These are phyloP conservation scores for Staurois parvus DNA, from an alignment of 2,797 vertebrate genomes.

Conservation along the genomic window DNA sequence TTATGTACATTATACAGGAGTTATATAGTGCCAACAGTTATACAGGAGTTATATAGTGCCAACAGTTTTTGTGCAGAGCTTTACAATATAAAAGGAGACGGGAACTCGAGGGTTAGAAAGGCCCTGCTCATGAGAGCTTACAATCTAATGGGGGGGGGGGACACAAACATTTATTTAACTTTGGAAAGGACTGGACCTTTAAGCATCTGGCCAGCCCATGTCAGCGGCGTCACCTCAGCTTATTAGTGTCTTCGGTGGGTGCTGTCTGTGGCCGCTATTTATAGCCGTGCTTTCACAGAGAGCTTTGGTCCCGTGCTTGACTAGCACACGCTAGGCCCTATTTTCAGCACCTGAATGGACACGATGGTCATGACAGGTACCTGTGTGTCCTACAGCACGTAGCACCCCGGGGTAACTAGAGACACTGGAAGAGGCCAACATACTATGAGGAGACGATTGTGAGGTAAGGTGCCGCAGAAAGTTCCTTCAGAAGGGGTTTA, in stretches of 20 bases:
- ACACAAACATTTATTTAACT: background rate
- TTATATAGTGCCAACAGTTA: too few species aligned
- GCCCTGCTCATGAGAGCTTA: too few species aligned
- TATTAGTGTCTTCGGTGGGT: constrained; percentile 6
- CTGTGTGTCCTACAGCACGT: constrained; percentile 6
- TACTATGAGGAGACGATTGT: background rate
- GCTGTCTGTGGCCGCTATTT: constrained; percentile 48
- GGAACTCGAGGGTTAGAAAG: too few species aligned
- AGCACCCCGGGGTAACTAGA: background rate
- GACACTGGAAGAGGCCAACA: background rate
- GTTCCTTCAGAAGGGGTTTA: background rate
- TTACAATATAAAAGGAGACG: too few species aligned
- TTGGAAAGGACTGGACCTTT: background rate
- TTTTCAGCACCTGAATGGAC: constrained; percentile 58
- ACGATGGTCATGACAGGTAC: constrained; percentile 40
- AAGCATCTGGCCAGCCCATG: constrained; percentile 3
- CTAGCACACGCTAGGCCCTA: constrained; percentile 40
- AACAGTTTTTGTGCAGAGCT: too few species aligned
- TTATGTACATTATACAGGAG: background rate
- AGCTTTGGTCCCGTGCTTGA: constrained; percentile 38
- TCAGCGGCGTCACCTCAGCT: background rate
- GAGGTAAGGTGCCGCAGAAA: constrained; percentile 42
- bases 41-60: too few species aligned
- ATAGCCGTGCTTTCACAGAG: constrained; percentile 37
- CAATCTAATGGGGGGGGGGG: too few species aligned